Percentiles rank a stretch among this genome's conserved stretches.
Evolutionary conservation across 2,797 vertebrate species (phyloP).

Genomic region (Steatocranus sp.): DNA sequence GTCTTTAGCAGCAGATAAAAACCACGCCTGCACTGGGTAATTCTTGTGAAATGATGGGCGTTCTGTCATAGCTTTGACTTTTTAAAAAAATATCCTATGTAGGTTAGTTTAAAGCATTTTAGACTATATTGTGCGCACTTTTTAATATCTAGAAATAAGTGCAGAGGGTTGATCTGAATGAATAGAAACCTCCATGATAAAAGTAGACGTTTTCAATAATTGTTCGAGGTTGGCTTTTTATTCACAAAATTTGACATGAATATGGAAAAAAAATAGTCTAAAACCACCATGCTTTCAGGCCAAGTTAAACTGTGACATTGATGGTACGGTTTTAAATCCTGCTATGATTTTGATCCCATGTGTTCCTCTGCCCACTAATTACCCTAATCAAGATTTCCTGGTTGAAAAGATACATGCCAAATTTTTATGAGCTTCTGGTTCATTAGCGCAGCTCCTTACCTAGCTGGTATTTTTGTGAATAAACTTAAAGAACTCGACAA

Average conservation of each 20-base stretch:
- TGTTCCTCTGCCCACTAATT: not conserved
- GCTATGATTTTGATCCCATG: not conserved
- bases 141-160: not conserved
- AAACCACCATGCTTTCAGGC: rapidly evolving
- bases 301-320: not conserved
- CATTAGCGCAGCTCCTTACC: not conserved
- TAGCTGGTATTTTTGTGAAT: not conserved
- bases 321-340: not conserved
- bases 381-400: not conserved
- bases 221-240: not conserved
- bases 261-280: not conserved
- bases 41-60: not conserved
- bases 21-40: not conserved
- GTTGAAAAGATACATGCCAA: not conserved
- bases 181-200: not conserved
- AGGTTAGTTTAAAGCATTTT: not conserved
- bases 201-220: not conserved
- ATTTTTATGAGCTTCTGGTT: not conserved
- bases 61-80: not conserved
- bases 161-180: not conserved
- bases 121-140: not conserved
- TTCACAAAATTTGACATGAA: rapidly evolving
- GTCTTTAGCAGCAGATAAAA: not conserved
- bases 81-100: rapidly evolving
- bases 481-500: not conserved